Percentiles rank a stretch among this genome's conserved stretches.
Evolutionary conservation across 2,888 invertebrate genomes (phyloP).

Genomic region (Reticulitermes lucifugus): DNA sequence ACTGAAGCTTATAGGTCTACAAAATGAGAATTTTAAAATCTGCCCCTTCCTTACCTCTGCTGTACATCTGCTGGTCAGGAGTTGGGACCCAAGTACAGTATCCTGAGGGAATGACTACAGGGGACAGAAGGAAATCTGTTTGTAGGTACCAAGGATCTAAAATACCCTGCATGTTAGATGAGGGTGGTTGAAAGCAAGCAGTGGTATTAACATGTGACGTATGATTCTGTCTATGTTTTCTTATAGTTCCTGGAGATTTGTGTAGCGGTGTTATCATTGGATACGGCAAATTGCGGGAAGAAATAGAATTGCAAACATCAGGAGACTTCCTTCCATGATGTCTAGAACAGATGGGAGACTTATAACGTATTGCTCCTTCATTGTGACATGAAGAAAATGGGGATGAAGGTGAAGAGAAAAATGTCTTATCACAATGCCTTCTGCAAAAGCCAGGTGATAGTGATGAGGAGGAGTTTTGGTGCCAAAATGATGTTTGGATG

Average conservation of each 20-base stretch:
- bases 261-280: not conserved
- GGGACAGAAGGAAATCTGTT: slow-evolving; percentile 47
- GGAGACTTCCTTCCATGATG: not conserved
- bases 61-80: slow-evolving; percentile 45
- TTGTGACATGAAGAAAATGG: not conserved
- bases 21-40: too few relatives aligned
- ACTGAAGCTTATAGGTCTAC: too few relatives aligned
- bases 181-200: not conserved
- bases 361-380: not conserved
- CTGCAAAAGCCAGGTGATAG: not conserved
- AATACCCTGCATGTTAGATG: not conserved
- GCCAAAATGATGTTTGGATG: not conserved
- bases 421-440: too few relatives aligned
- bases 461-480: not conserved
- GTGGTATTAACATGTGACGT: not conserved
- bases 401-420: not conserved
- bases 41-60: slow-evolving; percentile 46
- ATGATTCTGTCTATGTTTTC: not conserved
- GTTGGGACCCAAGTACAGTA: slow-evolving; percentile 51
- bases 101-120: slow-evolving; percentile 47
- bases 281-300: not conserved
- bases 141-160: slow-evolving; percentile 48
- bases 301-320: not conserved
- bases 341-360: not conserved
- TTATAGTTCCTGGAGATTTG: not conserved